phyloP scores from a whole-genome alignment of 2,113 vertebrate genomes.

The Rhinolophus sinicus region DNA sequence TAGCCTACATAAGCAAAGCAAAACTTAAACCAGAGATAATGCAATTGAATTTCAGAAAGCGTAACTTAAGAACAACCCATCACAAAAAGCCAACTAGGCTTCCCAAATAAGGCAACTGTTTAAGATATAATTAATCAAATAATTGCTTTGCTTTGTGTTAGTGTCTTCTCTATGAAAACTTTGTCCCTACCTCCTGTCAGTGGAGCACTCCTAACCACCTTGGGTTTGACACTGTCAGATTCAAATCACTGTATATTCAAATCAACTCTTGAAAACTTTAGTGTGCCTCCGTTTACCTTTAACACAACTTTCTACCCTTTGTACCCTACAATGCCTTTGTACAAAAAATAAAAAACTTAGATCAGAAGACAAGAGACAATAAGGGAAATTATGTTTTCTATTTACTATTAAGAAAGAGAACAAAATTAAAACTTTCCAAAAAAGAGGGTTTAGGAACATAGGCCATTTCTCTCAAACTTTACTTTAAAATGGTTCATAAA shows the following conservation, averaged over 20 bases:
- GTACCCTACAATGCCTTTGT: neutral
- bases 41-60: neutral
- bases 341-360: slow-evolving; percentile 4
- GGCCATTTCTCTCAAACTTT: neutral
- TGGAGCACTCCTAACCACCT: neutral
- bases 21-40: neutral
- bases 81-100: neutral
- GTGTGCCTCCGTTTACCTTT: neutral
- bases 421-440: neutral
- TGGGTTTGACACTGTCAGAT: neutral
- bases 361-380: neutral
- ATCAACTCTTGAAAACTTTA: neutral
- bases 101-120: neutral
- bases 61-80: neutral
- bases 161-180: neutral
- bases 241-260: neutral
- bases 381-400: slow-evolving; percentile 8
- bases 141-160: neutral
- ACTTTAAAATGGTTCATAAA: neutral
- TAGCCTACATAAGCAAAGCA: neutral
- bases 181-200: neutral
- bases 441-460: neutral
- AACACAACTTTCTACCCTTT: neutral
- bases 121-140: neutral
- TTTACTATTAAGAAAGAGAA: neutral